These are phyloP conservation scores for Micrasema longulum DNA, from an alignment of 1,140 invertebrate species.

Conservation along the genomic window DNA sequence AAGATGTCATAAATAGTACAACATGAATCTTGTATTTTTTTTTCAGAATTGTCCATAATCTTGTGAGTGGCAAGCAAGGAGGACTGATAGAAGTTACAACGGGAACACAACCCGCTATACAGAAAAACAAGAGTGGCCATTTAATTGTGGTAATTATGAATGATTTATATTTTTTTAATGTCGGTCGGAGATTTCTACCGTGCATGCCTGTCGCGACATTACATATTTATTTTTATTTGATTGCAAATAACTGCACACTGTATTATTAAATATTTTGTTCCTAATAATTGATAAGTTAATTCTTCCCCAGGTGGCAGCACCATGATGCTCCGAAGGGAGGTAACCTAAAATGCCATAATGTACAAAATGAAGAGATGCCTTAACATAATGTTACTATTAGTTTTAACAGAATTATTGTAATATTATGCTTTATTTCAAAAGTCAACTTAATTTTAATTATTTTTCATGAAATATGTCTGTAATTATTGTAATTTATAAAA, in stretches of 20 bases:
- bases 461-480: conserved; percentile 20
- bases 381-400: conserved; percentile 6
- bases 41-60: conserved; percentile 83
- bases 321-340: conserved; percentile 9
- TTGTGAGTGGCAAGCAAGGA: conserved; percentile 85
- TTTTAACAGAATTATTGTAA: neutral
- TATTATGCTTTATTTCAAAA: conserved; percentile 25
- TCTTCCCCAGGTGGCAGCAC: conserved; percentile 21
- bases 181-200: neutral
- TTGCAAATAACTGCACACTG: neutral
- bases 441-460: conserved; percentile 11
- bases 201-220: neutral
- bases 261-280: neutral
- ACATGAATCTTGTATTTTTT: conserved; percentile 47
- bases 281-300: neutral
- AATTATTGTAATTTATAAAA: conserved; percentile 15
- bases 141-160: conserved; percentile 78
- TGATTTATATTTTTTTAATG: neutral
- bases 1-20: too few relatives aligned
- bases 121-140: conserved; percentile 85
- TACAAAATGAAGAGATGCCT: conserved; percentile 25
- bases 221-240: neutral
- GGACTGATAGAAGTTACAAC: conserved; percentile 81
- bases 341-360: conserved; percentile 25
- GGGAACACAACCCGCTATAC: conserved; percentile 75